Evolutionary conservation across 2,797 vertebrate genomes (phyloP), one percentile per base, ranked within the genome.

Genomic region (Phoxinus dragarum): DNA sequence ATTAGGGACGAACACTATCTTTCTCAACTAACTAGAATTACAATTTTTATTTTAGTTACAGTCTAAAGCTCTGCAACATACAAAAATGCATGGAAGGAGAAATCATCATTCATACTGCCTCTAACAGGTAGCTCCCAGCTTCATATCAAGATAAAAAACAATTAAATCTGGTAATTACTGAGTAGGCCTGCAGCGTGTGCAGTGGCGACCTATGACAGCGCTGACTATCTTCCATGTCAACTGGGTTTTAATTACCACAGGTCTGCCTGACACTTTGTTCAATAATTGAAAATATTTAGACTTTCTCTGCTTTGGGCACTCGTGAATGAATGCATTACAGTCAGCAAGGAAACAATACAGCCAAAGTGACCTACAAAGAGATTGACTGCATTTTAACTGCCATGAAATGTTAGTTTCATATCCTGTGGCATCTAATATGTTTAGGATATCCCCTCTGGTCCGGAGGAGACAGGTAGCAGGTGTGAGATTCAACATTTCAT

Each of bases 271-370:
- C 86, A 90, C 88, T 90, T 90, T 90, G 64, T 85, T 89, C 89
- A 89, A 91, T 91, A 90, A 90, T 90, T 88, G 87, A 89, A 90
- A 91, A 89, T 90, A 90, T 90, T 90, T 87, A 86, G 80, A 71
- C 76, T 81, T 89, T 87, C 64, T 69, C 81, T 87, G 86, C 91
- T 88, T 80, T 40, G 77, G 84, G 82, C 81, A 21, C 54, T 74
- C n/a, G 54, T 81, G 84, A 89, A 90, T 81, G 85, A 91, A 89
- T 89, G 89, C 88, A 91, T 91, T 91, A 88, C 64, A 90, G 86
- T 88, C 86, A 78, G 85, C 88, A 81, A 87, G 77, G 74, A 88
- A 86, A 87, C 80, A 75, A 66, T 80, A 21, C 68, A 82, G 82
- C 74, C 64, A 84, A 84, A 56, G 87, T 90, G 91, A 89, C 89